Evolutionary conservation across 2,113 vertebrate species (phyloP), one percentile per base, ranked within the genome.

Genomic region (Trogon surrucura): DNA sequence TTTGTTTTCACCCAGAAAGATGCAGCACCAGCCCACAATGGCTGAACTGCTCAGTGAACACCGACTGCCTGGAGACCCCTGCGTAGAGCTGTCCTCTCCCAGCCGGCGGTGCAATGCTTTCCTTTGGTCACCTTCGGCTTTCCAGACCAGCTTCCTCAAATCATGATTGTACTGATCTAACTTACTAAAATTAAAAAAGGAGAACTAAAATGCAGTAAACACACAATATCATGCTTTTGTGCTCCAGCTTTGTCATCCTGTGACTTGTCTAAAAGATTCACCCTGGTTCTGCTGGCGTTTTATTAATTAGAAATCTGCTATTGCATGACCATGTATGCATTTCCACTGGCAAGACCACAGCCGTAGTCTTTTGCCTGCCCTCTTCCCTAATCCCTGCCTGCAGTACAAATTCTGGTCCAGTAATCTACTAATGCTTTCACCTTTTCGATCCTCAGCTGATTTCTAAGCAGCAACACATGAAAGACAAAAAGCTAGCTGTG

Each of bases 91-190:
- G 15, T 47, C 47, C 62, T 80, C 87, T 77, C 44, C 34, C 64
- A 82, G 8, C n/a, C 6, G 34, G 58, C 58, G 45, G 5, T 62
- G 70, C 62, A 87, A 14, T 1, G 8, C 44, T 77, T 60, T 70
- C 77, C 50, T 72, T 77, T 47, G 36, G 44, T 41, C 47, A 71
- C 57, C 57, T 56, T 48, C 60, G n/a, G 58, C 88, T 77, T 70
- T 56, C 79, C 65, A 95, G 20, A 74, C 10, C 70, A 71, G 70
- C 95, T 97, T 96, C 92, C 95, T 92, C 92, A 95, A 94, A 94
- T 48, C 78, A 67, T 58, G 44, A 36, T 95, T 74, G 67, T 27
- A 60, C 56, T 72, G 30, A 73, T 44, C 56, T 75, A 44, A 80
- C 54, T 89, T 45, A 53, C 4, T 15, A 36, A 95, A 91, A 81